Percentiles rank a stretch among this genome's conserved stretches.
These are phyloP conservation scores for Phalacrocorax aristotelis DNA, from an alignment of 2,113 vertebrate species.

Conservation along the genomic window DNA sequence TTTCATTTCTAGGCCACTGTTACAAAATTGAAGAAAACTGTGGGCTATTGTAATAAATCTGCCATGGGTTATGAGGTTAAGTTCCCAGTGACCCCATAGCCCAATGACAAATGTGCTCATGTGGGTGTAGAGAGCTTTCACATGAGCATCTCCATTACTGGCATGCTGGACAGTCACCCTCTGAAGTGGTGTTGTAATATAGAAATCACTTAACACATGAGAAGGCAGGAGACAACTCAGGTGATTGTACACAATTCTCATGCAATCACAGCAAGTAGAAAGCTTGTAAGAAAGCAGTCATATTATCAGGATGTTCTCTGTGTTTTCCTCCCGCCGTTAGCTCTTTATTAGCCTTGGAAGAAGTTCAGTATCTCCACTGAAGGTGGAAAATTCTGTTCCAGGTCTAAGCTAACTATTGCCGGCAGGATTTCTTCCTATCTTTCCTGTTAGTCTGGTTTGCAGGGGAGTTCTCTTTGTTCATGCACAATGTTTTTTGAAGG, in stretches of 20 bases:
- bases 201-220: neutral
- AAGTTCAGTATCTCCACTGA: neutral
- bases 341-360: neutral
- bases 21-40: neutral
- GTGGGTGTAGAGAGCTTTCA: neutral
- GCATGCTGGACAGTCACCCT: neutral
- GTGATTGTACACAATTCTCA: neutral
- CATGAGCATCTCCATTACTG: neutral
- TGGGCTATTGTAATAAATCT: neutral
- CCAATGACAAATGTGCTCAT: neutral
- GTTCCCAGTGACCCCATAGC: neutral
- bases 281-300: neutral
- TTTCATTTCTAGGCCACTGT: neutral
- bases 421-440: neutral
- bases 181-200: neutral
- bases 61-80: neutral
- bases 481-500: neutral
- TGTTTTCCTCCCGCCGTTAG: neutral
- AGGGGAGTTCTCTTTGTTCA: neutral
- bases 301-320: neutral
- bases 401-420: neutral
- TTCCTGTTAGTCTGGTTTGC: neutral
- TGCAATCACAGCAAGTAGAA: neutral
- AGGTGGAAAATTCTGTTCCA: neutral
- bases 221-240: neutral